phyloP scores from a whole-genome alignment of 1,140 invertebrate genomes.

The Philotrypesis tridentata region DNA sequence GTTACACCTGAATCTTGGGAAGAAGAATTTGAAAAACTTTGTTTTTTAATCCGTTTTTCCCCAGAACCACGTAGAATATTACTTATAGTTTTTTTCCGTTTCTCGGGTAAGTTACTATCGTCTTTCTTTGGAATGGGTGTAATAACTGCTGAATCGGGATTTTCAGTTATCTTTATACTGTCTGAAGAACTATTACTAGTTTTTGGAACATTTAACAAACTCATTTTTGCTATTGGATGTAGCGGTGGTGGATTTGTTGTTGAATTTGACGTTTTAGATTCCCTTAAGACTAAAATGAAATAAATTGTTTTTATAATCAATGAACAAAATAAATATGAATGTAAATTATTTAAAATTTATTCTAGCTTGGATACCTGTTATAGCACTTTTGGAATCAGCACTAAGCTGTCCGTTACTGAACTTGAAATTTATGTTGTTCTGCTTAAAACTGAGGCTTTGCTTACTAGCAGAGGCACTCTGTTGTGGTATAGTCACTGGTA shows the following conservation, averaged over 20 bases:
- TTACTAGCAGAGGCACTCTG: slow-evolving; percentile 64
- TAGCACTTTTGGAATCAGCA: slow-evolving; percentile 70
- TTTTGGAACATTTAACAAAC: slow-evolving; percentile 61
- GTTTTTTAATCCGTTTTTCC: slow-evolving; percentile 68
- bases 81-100: slow-evolving; percentile 68
- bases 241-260: slow-evolving; percentile 68
- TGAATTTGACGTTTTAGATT: slow-evolving; percentile 68
- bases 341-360: background rate
- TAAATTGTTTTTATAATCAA: slow-evolving; percentile 1
- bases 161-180: slow-evolving; percentile 71
- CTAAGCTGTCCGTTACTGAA: slow-evolving; percentile 75
- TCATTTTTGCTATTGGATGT: slow-evolving; percentile 71
- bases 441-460: slow-evolving; percentile 62
- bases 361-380: slow-evolving; percentile 67
- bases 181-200: slow-evolving; percentile 62
- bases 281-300: slow-evolving; percentile 66
- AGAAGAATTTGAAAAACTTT: slow-evolving; percentile 64
- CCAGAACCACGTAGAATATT: slow-evolving; percentile 66
- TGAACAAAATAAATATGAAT: background rate
- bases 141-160: slow-evolving; percentile 70
- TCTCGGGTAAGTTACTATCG: slow-evolving; percentile 64
- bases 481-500: slow-evolving; percentile 72
- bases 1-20: slow-evolving; percentile 63
- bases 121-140: slow-evolving; percentile 71
- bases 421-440: slow-evolving; percentile 72